phyloP scores from a whole-genome alignment of 2,113 vertebrate species.

The Microcebus jonahi region DNA sequence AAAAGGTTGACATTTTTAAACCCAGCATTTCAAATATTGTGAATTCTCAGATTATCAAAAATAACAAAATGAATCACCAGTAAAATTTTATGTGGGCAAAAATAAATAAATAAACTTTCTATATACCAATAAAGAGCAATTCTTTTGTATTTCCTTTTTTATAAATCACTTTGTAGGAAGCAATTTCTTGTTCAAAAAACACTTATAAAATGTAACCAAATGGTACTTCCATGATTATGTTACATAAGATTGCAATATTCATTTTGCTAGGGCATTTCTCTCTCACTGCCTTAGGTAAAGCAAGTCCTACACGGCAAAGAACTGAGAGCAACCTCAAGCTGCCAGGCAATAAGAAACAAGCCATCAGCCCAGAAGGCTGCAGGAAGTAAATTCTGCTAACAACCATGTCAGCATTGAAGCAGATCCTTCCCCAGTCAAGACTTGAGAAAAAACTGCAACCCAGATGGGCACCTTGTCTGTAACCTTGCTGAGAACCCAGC shows the following conservation, averaged over 20 bases:
- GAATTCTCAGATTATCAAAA: neutral
- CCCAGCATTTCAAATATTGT: neutral
- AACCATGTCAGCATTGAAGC: neutral
- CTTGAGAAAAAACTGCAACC: neutral
- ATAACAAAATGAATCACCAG: neutral
- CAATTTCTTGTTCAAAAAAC: neutral
- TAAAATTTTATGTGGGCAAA: neutral
- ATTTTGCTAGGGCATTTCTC: neutral
- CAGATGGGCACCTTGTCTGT: neutral
- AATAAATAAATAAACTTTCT: neutral
- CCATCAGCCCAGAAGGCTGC: neutral
- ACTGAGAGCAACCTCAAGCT: neutral
- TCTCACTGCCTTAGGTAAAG: neutral
- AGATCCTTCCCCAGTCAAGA: neutral
- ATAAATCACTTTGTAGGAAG: neutral
- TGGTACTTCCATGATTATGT: neutral
- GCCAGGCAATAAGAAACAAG: neutral
- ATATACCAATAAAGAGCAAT: neutral
- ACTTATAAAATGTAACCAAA: neutral
- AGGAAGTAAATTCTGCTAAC: neutral
- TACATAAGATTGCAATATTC: neutral
- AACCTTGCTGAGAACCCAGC: neutral
- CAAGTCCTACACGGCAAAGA: neutral
- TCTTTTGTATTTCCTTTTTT: neutral
- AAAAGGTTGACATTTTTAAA: neutral